Evolutionary conservation across 2,888 invertebrate species (phyloP).

Genomic region (Patella ulyssiponensis): DNA sequence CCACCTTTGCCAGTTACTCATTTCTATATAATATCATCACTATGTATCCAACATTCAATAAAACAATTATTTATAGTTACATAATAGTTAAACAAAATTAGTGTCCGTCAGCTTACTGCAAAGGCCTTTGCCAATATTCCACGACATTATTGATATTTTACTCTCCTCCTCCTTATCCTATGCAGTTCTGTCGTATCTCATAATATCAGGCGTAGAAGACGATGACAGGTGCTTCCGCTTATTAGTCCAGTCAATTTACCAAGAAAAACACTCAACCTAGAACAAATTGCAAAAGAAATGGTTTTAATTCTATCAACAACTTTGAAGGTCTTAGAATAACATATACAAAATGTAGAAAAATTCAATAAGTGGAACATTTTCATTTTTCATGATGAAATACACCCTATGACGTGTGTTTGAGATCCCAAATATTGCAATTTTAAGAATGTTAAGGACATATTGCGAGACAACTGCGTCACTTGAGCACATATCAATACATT

Average conservation of each 20-base stretch:
- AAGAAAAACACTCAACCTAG: constrained; percentile 3
- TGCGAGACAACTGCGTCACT: no score
- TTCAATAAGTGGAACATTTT: neutral
- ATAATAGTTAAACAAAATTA: neutral
- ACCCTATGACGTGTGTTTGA: neutral
- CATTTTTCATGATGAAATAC: neutral
- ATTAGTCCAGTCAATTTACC: constrained; percentile 11
- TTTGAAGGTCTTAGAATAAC: neutral
- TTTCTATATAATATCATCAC: neutral
- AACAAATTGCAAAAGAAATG: neutral
- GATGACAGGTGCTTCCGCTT: no score
- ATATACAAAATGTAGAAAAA: neutral
- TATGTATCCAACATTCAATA: neutral
- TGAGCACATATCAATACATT: no score
- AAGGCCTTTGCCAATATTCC: neutral
- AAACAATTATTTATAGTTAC: neutral
- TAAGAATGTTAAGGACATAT: no score
- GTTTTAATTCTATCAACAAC: neutral
- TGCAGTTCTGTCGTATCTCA: no score
- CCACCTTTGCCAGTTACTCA: neutral
- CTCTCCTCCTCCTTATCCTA: neutral
- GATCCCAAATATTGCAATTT: no score
- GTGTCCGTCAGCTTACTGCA: neutral
- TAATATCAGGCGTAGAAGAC: no score
- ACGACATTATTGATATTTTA: neutral